phyloP scores from a whole-genome alignment of 1,140 invertebrate species.

The Drosophila sechellia region DNA sequence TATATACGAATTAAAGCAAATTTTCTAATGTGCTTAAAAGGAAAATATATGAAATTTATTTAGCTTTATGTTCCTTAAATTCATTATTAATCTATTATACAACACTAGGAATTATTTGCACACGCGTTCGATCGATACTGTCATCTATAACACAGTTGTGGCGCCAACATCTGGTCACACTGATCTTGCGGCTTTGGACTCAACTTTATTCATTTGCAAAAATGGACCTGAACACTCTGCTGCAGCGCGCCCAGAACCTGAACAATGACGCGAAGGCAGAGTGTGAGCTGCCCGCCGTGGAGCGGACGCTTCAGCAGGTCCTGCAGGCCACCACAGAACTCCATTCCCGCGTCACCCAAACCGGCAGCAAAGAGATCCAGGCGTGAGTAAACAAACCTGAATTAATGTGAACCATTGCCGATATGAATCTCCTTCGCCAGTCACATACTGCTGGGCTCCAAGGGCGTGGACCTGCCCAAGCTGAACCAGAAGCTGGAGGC shows the following conservation, averaged over 20 bases:
- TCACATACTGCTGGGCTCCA: constrained; percentile 94
- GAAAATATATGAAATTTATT: no score
- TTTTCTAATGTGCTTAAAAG: no score
- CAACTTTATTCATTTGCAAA: constrained; percentile 23
- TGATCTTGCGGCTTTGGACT: neutral
- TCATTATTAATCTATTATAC: no score
- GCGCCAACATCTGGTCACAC: neutral
- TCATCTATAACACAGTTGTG: neutral
- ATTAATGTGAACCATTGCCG: neutral
- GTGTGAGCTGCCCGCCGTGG: constrained; percentile 93
- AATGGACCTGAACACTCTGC: constrained; percentile 92
- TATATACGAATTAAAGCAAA: no score
- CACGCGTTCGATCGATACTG: neutral
- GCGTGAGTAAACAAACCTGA: constrained; percentile 88
- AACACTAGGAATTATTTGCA: no score
- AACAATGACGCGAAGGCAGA: constrained; percentile 93
- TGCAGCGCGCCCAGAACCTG: constrained; percentile 95
- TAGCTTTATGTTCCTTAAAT: no score
- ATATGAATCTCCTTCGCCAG: constrained; percentile 85
- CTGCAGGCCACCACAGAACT: constrained; percentile 95
- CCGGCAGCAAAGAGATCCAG: constrained; percentile 94
- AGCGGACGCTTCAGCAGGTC: constrained; percentile 95
- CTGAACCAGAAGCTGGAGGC: constrained; percentile 95
- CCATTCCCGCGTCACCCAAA: constrained; percentile 93
- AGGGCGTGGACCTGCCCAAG: constrained; percentile 96